Percentiles rank a stretch among this genome's conserved stretches.
Evolutionary conservation across 2,113 vertebrate species (phyloP).

Genomic region (Trinectes maculatus): DNA sequence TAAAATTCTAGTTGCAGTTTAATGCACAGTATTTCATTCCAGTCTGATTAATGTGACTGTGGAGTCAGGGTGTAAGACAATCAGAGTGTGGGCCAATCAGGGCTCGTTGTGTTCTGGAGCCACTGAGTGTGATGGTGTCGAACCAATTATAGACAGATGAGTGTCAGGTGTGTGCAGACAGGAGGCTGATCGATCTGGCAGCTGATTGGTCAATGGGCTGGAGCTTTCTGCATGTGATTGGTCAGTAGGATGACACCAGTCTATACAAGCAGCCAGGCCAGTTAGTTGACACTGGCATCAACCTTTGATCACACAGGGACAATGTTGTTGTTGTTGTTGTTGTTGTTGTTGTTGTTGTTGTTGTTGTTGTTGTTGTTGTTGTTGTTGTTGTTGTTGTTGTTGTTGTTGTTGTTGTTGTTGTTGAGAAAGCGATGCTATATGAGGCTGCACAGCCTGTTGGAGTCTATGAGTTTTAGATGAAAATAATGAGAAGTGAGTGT

Average conservation of each 20-base stretch:
- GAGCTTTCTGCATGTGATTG: background rate
- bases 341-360: too few relatives aligned
- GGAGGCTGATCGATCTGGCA: conserved; percentile 17
- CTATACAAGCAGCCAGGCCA: conserved; percentile 13
- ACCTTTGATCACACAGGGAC: too few relatives aligned
- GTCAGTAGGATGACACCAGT: background rate
- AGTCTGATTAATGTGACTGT: background rate
- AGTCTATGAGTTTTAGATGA: too few relatives aligned
- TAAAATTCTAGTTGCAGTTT: conserved; percentile 18
- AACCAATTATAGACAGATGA: conserved; percentile 7
- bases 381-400: too few relatives aligned
- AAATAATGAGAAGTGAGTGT: too few relatives aligned
- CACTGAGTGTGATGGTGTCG: background rate
- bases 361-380: too few relatives aligned
- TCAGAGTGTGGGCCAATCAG: background rate
- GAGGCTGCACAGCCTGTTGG: too few relatives aligned
- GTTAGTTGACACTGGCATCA: background rate
- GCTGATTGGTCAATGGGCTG: conserved; percentile 13
- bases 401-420: too few relatives aligned
- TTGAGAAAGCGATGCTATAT: too few relatives aligned
- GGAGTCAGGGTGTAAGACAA: background rate
- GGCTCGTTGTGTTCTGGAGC: background rate
- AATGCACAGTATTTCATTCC: conserved; percentile 4
- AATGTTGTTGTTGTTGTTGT: too few relatives aligned
- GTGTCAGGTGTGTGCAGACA: conserved; percentile 29